These are phyloP conservation scores for Varanus salvator DNA, from an alignment of 2,113 vertebrate genomes.

Conservation along the genomic window DNA sequence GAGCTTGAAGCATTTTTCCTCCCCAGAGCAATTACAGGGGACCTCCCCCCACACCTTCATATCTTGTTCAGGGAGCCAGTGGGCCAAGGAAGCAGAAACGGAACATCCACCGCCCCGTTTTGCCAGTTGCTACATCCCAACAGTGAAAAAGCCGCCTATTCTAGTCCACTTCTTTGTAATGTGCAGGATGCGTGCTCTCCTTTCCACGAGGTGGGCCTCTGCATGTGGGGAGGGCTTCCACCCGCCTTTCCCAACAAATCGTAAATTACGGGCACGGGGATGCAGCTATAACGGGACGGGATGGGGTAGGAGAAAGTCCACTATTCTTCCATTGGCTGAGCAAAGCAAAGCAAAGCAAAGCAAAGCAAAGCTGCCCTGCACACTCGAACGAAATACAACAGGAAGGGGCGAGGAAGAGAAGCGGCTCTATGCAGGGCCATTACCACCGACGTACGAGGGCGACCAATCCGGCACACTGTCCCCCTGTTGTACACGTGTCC, in stretches of 20 bases:
- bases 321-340: too few species aligned
- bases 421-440: not conserved
- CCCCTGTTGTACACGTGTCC: not conserved
- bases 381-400: not conserved
- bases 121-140: not conserved
- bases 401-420: not conserved
- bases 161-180: not conserved
- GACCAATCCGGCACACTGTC: too few species aligned
- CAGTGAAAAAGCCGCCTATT: not conserved
- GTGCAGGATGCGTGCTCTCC: not conserved
- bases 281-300: not conserved
- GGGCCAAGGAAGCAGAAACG: not conserved
- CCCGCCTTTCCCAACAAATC: not conserved
- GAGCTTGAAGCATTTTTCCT: constrained; percentile 21
- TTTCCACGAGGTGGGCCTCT: too few species aligned
- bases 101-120: not conserved
- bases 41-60: not conserved
- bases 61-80: not conserved
- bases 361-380: too few species aligned
- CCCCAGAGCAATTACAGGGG: constrained; percentile 24
- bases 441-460: not conserved
- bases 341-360: not conserved
- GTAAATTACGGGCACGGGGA: not conserved
- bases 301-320: not conserved
- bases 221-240: not conserved